These are phyloP conservation scores for Pangasianodon gigas DNA, from an alignment of 2,113 vertebrate species.

Conservation along the genomic window DNA sequence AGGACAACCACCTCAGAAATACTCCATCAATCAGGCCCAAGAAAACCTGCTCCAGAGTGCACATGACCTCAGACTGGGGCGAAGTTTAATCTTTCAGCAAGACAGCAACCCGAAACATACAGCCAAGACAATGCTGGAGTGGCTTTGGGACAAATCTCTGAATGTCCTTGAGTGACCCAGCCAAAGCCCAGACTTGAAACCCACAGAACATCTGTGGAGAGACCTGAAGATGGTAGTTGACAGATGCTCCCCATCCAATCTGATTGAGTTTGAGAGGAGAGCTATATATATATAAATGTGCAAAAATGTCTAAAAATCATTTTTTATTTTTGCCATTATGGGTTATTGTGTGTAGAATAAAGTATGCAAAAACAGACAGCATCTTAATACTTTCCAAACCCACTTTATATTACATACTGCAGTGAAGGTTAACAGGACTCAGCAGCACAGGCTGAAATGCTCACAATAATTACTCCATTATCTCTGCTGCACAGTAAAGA, in stretches of 20 bases:
- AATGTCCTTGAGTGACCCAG: background rate
- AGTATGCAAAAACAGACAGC: background rate
- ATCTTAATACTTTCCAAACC: background rate
- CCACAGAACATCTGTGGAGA: background rate
- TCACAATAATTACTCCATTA: constrained; percentile 41
- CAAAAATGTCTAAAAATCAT: background rate
- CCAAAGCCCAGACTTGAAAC: background rate
- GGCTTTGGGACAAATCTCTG: background rate
- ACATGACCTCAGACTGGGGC: background rate
- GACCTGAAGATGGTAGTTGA: background rate
- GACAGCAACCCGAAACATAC: background rate
- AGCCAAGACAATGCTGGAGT: background rate
- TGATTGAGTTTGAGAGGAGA: background rate
- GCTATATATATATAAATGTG: too few species aligned
- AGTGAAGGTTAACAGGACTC: background rate
- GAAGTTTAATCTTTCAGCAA: background rate
- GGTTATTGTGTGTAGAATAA: background rate
- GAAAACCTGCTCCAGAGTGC: background rate
- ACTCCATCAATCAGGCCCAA: background rate
- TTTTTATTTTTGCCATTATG: background rate
- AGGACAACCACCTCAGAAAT: background rate
- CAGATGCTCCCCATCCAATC: background rate
- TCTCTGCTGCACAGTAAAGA: constrained; percentile 51
- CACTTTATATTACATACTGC: background rate
- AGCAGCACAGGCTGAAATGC: constrained; percentile 7